phyloP scores from a whole-genome alignment of 2,888 invertebrate genomes.

The Himalopsyche anomala region DNA sequence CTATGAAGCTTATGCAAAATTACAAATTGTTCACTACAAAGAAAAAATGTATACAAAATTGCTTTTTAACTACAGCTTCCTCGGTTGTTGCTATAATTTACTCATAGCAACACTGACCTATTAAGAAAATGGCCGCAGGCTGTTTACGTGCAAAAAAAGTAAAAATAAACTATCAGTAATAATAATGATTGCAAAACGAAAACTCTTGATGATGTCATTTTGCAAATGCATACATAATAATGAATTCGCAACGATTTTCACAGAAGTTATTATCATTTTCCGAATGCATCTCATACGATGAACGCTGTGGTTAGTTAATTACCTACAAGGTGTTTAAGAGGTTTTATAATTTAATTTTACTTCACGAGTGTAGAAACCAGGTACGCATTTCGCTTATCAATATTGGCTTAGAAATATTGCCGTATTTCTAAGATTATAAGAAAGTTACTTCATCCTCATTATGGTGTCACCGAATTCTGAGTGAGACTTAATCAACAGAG shows the following conservation, averaged over 20 bases:
- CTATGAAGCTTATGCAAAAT: neutral
- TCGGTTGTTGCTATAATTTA: slow-evolving; percentile 29
- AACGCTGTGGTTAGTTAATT: slow-evolving; percentile 1
- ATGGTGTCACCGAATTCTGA: too few species aligned
- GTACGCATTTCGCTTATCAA: too few species aligned
- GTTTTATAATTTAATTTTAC: neutral
- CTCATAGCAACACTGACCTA: slow-evolving; percentile 45
- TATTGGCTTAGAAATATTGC: too few species aligned
- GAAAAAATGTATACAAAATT: neutral
- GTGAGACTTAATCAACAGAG: too few species aligned
- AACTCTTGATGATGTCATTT: slow-evolving; percentile 47
- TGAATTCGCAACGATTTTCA: slow-evolving; percentile 19
- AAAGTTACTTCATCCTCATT: too few species aligned
- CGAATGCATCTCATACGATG: neutral
- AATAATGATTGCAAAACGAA: slow-evolving; percentile 44
- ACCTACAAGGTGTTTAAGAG: neutral
- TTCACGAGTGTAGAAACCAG: too few species aligned
- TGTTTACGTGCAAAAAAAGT: slow-evolving; percentile 28
- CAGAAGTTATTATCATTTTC: slow-evolving; percentile 12
- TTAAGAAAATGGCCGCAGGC: slow-evolving; percentile 42
- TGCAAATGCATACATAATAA: slow-evolving; percentile 40
- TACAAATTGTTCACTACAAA: neutral
- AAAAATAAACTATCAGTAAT: slow-evolving; percentile 17
- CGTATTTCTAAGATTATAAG: too few species aligned
- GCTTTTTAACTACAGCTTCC: slow-evolving; percentile 34